Percentiles rank a stretch among this genome's conserved stretches.
Evolutionary conservation across 2,113 vertebrate species (phyloP).

Genomic region (Regulus satrapa): DNA sequence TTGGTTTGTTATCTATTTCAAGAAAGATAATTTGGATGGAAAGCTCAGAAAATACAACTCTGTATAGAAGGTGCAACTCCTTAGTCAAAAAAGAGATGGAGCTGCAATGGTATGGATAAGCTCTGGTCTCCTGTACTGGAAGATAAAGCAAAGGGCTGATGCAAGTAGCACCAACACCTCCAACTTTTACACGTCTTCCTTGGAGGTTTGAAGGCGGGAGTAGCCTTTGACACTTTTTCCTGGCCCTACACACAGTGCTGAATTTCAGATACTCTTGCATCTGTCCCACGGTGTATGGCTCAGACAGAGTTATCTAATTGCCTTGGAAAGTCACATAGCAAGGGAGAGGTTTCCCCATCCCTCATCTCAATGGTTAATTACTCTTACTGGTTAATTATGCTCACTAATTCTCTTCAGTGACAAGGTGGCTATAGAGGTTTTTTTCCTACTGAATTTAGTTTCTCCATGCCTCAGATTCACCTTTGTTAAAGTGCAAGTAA

Average conservation of each 20-base stretch:
- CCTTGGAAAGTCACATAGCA: background rate
- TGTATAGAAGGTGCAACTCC: background rate
- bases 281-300: background rate
- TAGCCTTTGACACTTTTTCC: background rate
- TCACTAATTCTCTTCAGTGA: background rate
- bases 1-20: background rate
- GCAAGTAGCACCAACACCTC: background rate
- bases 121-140: background rate
- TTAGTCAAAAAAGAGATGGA: background rate
- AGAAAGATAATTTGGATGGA: background rate
- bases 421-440: rapidly evolving
- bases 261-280: background rate
- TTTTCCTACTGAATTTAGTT: background rate
- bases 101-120: background rate
- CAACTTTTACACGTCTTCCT: background rate
- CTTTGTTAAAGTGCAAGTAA: background rate
- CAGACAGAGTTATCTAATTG: background rate
- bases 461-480: background rate
- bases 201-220: background rate
- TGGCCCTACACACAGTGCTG: background rate
- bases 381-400: background rate
- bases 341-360: background rate
- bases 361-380: background rate
- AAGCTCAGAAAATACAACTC: background rate
- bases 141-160: background rate